Percentiles rank a stretch among this genome's conserved stretches.
phyloP scores from a whole-genome alignment of 53 echinoderm and acorn worm species.

The Luidia sarsii region DNA sequence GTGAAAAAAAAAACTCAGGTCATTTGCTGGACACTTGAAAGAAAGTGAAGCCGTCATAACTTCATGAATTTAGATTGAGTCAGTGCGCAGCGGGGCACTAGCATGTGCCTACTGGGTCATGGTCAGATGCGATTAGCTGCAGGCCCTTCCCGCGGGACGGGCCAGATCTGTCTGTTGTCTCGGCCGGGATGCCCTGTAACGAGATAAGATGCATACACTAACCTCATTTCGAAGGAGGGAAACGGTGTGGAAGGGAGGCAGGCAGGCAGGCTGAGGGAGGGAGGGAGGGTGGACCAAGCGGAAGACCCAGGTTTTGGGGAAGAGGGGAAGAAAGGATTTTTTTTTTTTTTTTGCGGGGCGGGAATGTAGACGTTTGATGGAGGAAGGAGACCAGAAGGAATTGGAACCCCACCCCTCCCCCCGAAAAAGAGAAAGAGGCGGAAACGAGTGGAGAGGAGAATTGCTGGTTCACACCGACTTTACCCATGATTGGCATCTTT shows the following conservation, averaged over 20 bases:
- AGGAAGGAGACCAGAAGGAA: slow-evolving; percentile 9
- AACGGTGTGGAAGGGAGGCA: background rate
- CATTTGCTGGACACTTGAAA: background rate
- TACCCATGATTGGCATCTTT: no score
- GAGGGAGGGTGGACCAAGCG: no score
- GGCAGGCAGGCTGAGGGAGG: background rate
- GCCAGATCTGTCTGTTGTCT: slow-evolving; percentile 42
- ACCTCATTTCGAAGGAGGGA: slow-evolving; percentile 23
- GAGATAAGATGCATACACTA: slow-evolving; percentile 57
- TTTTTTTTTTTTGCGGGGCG: no score
- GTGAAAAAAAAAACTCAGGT: background rate
- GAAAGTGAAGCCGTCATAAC: slow-evolving; percentile 61
- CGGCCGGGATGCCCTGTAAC: slow-evolving; percentile 26
- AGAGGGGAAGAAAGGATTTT: no score
- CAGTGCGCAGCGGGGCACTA: slow-evolving; percentile 41
- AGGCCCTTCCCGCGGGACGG: slow-evolving; percentile 14
- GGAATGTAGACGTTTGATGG: background rate
- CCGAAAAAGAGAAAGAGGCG: no score
- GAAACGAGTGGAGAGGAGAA: no score
- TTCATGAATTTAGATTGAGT: slow-evolving; percentile 82
- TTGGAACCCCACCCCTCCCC: no score
- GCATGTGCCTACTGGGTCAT: slow-evolving; percentile 51
- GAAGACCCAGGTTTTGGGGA: no score
- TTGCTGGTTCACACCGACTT: no score
- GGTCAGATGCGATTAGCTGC: slow-evolving; percentile 59